These are phyloP conservation scores for Stichopus chloronotus DNA, from an alignment of 35 echinoderm and acorn worm species.

Conservation along the genomic window DNA sequence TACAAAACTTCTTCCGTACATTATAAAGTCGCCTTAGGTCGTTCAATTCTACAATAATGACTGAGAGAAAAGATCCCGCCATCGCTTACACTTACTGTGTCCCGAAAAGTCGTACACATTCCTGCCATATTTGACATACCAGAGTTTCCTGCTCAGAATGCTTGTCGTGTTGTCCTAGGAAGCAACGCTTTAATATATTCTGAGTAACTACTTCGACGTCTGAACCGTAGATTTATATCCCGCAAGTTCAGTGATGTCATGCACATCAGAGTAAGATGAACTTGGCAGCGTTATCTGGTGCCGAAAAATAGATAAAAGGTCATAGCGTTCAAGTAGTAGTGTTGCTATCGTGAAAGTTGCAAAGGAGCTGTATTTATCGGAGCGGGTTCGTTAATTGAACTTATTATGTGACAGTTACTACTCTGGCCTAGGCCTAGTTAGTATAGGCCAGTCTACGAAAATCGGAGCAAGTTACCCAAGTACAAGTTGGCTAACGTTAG, in stretches of 20 bases:
- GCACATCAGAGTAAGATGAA: constrained; percentile 8
- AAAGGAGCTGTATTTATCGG: too few species aligned
- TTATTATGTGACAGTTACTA: too few species aligned
- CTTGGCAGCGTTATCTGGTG: not conserved
- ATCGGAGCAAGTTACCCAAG: too few species aligned
- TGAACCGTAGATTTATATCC: not conserved
- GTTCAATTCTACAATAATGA: not conserved
- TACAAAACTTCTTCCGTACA: not conserved
- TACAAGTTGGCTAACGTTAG: too few species aligned
- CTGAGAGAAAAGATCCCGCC: not conserved
- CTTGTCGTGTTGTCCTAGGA: not conserved
- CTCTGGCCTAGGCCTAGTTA: too few species aligned
- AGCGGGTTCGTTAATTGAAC: too few species aligned
- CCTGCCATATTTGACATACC: constrained; percentile 14
- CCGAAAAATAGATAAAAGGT: not conserved
- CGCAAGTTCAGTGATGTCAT: not conserved
- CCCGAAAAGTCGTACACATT: not conserved
- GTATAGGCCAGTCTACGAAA: too few species aligned
- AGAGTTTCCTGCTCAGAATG: not conserved
- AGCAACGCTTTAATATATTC: not conserved
- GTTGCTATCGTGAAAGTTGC: too few species aligned
- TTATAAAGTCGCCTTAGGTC: not conserved
- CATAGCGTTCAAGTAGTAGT: too few species aligned
- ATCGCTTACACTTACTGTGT: not conserved
- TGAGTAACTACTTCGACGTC: not conserved